These are phyloP conservation scores for Paradoxurus hermaphroditus DNA, from an alignment of 2,113 vertebrate genomes.

Conservation along the genomic window DNA sequence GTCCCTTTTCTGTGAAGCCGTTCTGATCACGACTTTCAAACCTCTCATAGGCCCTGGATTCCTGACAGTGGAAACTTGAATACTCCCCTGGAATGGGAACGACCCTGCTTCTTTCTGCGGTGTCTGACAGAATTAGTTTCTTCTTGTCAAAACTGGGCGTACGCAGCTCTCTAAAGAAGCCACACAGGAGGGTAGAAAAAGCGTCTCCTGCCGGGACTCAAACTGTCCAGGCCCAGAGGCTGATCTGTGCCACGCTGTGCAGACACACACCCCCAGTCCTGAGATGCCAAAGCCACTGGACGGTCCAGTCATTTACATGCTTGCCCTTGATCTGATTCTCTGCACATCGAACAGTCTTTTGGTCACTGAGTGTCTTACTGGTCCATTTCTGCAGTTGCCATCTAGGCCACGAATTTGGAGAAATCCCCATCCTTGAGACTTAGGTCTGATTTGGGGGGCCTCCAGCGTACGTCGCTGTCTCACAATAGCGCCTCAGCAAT, in stretches of 20 bases:
- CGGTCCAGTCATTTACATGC: neutral
- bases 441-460: neutral
- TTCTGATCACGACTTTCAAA: neutral
- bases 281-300: neutral
- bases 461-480: neutral
- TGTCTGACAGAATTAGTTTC: neutral
- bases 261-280: too few relatives aligned
- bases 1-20: neutral
- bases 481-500: neutral
- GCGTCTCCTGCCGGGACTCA: neutral
- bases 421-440: too few relatives aligned
- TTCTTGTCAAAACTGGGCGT: neutral
- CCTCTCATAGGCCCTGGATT: neutral
- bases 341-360: neutral
- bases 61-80: neutral
- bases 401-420: neutral
- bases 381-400: neutral
- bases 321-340: neutral
- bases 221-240: neutral
- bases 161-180: neutral
- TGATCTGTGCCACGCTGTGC: neutral
- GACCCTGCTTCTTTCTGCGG: neutral
- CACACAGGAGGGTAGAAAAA: neutral
- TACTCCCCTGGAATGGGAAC: neutral
- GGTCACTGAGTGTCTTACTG: neutral